Base-by-base conservation (phyloP, 1,140 invertebrate species). In the Cydia pomonella region DNA sequence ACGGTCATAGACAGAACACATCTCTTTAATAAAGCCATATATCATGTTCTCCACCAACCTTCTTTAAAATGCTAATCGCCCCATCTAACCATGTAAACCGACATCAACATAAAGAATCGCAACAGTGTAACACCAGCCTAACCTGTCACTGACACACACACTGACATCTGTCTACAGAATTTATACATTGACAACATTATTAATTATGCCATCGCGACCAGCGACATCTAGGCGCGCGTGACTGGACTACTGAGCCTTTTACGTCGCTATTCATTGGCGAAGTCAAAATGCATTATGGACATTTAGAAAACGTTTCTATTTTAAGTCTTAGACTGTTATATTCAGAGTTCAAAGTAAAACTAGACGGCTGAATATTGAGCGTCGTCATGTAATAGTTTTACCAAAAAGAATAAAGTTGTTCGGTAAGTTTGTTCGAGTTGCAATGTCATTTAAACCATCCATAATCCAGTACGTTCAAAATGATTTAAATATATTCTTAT, bases 181-280 rank as follows among this genome's bases (percentile, higher is more conserved):
- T 59, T 33, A 69, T 69, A 33, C 29, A 12, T 18, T 41, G 63
- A 29, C 63, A 33, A 64, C 63, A 69, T 33, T 18, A 69, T 69
- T n/a, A 69, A 69, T 69, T 69, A 69, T 69, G 64, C 64, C 64
- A 33, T 21, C 21, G 64, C 27, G 29, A 13, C 63, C n/a, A 33
- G 29, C 64, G 64, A 33, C 64, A 69, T 69, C 64, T 69, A 33
- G 12, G 7, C 1, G 29, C 64, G 33, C 64, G 64, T 69, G 64
- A 69, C 29, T 21, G 29, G 29, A 69, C 64, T 69, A 69, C 27
- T 13, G 4, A 69, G 29, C 64, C 63, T 16, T 69, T 9, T 69
- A 33, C 33, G n/a, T 50, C 47, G 47, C 47, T 50, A n/a, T 13
- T 6, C 3, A n/a, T n/a, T 18, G 0, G 47, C 16, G 3, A 50